phyloP scores from a whole-genome alignment of 2,888 invertebrate species.

The Kuschelorhynchus macadamiae region DNA sequence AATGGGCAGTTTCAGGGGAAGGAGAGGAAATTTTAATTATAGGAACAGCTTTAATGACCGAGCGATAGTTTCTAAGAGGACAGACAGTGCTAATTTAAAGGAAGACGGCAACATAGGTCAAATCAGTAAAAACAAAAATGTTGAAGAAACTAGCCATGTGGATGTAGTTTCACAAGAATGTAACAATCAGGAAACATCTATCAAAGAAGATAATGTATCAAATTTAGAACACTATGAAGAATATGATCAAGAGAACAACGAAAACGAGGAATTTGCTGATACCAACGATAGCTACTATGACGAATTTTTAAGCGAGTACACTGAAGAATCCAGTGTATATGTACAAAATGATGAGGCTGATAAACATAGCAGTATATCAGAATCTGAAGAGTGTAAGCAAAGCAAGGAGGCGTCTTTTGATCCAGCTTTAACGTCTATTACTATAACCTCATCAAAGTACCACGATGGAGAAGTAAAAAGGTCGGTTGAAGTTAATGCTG shows the following conservation, averaged over 20 bases:
- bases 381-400: constrained; percentile 15
- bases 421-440: constrained; percentile 36
- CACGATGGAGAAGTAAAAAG: constrained; percentile 40
- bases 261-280: constrained; percentile 23
- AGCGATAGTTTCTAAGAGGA: too few relatives aligned
- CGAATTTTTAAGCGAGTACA: constrained; percentile 12
- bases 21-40: constrained; percentile 11
- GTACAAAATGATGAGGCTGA: too few relatives aligned
- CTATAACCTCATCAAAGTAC: constrained; percentile 41
- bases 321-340: constrained; percentile 1
- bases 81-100: too few relatives aligned
- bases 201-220: not conserved
- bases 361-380: too few relatives aligned
- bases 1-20: constrained; percentile 24
- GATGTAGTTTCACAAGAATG: not conserved
- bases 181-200: not conserved
- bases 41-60: not conserved
- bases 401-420: constrained; percentile 10
- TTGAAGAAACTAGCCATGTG: constrained; percentile 9
- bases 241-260: constrained; percentile 12
- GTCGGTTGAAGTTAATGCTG: constrained; percentile 37
- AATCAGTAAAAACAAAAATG: too few relatives aligned
- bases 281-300: constrained; percentile 10
- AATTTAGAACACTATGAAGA: constrained; percentile 13
- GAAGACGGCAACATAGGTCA: too few relatives aligned